Conservation (phyloP, 2,888 invertebrate genomes). For the Melipona beecheii region DNA sequence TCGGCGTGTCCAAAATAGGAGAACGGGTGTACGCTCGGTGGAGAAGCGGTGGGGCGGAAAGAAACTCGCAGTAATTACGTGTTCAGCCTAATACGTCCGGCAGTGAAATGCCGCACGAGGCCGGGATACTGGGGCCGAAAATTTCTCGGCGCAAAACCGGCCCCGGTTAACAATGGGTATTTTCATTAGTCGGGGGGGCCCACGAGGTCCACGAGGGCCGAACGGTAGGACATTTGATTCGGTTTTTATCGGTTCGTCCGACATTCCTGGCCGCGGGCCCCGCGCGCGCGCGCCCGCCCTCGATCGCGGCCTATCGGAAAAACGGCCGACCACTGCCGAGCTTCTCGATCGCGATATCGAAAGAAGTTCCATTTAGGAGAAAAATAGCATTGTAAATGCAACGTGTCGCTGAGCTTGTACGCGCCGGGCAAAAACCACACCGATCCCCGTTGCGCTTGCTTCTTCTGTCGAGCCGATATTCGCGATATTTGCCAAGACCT, state of each 20-base stretch:
- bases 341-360: conserved; percentile 69
- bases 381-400: conserved; percentile 68
- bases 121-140: conserved; percentile 59
- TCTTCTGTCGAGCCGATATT: not conserved
- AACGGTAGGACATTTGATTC: conserved; percentile 75
- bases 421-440: conserved; percentile 31
- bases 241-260: conserved; percentile 76
- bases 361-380: conserved; percentile 68
- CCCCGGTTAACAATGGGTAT: conserved; percentile 75
- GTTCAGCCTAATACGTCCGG: conserved; percentile 56
- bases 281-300: conserved; percentile 63
- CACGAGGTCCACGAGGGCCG: conserved; percentile 41
- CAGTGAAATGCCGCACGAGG: conserved; percentile 62
- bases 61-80: conserved; percentile 57
- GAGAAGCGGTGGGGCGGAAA: conserved; percentile 30
- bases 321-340: conserved; percentile 65
- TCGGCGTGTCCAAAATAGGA: conserved; percentile 37
- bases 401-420: conserved; percentile 48
- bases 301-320: conserved; percentile 70
- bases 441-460: not conserved
- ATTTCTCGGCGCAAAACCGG: conserved; percentile 65
- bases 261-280: conserved; percentile 72
- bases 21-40: conserved; percentile 6
- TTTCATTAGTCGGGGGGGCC: conserved; percentile 75
- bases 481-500: conserved; percentile 7